Evolutionary conservation across 2,888 invertebrate genomes (phyloP), one percentile per base, ranked within the genome.

Genomic region (Lypha dubia): DNA sequence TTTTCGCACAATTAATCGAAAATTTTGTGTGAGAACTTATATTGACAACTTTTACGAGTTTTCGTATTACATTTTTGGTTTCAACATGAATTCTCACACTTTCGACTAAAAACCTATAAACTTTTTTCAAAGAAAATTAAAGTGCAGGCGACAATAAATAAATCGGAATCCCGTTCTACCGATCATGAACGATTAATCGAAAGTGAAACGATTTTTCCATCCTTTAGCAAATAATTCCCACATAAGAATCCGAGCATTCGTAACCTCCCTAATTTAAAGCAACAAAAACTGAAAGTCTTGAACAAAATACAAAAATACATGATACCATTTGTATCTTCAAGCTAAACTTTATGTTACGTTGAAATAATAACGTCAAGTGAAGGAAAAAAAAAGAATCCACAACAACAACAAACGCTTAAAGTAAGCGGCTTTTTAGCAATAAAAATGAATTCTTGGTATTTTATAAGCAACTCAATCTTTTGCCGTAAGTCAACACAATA

Each of bases 391-490:
- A 28, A 28, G 28, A 2, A 28, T 13, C 28, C 51, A 67, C 56
- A 65, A 32, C 20, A 41, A 74, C 9, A 28, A 35, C n/a, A 38
- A 60, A 28, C 32, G 53, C 20, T 53, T 56, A 81, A 68, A 74
- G 74, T 70, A 51, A 79, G 68, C 83, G 79, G 77, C 73, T 79
- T 70, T 74, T 79, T 63, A 74, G 68, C 74, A 58, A 62, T 58
- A 74, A 68, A 62, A 35, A 63, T 77, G 28, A n/a, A 35, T 76
- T 83, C 79, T 79, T 70, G 70, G 74, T 79, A 79, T 83, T 83
- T 68, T 53, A 41, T 5, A 32, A 83, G 74, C 68, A 79, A 74
- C 70, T 63, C 79, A 79, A 83, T 74, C 74, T 70, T 58, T 38
- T 62, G 44, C 20, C 62, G 49, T 68, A 79, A 74, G 56, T 56